These are phyloP conservation scores for Scarus forsteni DNA, from an alignment of 2,797 vertebrate genomes.

Conservation along the genomic window DNA sequence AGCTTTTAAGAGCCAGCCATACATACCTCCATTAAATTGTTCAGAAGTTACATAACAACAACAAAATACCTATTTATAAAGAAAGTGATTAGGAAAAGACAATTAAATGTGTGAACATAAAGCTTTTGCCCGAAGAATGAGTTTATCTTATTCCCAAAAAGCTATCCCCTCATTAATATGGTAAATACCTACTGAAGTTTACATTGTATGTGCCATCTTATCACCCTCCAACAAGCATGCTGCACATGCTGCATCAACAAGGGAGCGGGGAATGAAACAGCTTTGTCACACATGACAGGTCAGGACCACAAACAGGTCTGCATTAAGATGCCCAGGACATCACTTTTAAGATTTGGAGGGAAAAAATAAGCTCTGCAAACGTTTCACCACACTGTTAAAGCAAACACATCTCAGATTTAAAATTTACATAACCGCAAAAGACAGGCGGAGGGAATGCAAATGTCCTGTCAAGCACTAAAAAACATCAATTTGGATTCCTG, in stretches of 20 bases:
- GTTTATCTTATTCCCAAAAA: not conserved
- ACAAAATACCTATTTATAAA: conserved; percentile 9
- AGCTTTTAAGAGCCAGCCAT: too few species aligned
- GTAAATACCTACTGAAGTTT: not conserved
- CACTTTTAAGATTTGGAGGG: not conserved
- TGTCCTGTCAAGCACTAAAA: not conserved
- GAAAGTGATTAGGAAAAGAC: not conserved
- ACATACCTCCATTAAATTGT: not conserved
- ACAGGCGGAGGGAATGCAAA: not conserved
- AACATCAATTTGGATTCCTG: not conserved
- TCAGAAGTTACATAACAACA: conserved; percentile 14
- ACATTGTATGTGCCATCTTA: not conserved
- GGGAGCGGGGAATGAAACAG: conserved; percentile 5
- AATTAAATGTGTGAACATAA: too few species aligned
- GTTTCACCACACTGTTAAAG: not conserved
- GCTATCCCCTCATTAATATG: not conserved
- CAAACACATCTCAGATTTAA: conserved; percentile 3
- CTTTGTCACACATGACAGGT: conserved; percentile 1
- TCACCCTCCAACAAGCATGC: conserved; percentile 2
- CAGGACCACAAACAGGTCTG: not conserved
- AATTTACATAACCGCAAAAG: not conserved
- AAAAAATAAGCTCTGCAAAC: not conserved
- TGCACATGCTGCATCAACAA: conserved; percentile 23
- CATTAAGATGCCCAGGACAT: not conserved
- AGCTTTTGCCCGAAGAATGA: not conserved